Percentiles rank a stretch among this genome's conserved stretches.
Evolutionary conservation across 2,888 invertebrate species (phyloP).

Genomic region (Apamea epomidion): DNA sequence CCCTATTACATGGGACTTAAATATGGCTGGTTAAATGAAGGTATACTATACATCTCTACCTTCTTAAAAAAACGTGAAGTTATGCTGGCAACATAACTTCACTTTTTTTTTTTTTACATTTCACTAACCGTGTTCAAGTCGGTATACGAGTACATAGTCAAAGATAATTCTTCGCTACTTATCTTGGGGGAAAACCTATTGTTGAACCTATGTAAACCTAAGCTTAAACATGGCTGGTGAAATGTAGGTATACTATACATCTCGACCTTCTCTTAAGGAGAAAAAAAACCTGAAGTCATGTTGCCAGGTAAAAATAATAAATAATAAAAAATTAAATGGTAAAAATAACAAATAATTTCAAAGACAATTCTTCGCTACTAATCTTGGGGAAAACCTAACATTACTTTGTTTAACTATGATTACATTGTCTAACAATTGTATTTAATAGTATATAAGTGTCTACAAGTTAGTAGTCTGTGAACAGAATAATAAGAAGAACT

Average conservation of each 20-base stretch:
- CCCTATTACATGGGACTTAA: background rate
- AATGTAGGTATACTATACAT: background rate
- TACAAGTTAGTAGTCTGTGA: background rate
- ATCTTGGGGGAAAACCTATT: too few relatives aligned
- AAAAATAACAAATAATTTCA: background rate
- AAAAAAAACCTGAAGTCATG: background rate
- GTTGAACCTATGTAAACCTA: too few relatives aligned
- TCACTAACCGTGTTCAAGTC: too few relatives aligned
- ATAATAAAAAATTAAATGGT: too few relatives aligned
- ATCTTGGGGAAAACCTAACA: constrained; percentile 24
- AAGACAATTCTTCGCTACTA: background rate
- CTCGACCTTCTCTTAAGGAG: background rate
- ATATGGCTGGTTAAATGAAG: too few relatives aligned
- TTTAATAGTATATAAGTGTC: constrained; percentile 1
- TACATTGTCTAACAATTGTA: constrained; percentile 8
- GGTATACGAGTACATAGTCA: too few relatives aligned
- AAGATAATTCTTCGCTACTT: too few relatives aligned
- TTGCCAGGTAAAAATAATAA: too few relatives aligned
- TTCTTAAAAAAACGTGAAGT: background rate
- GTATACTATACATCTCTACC: background rate
- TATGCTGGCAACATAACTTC: too few relatives aligned
- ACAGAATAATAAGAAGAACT: constrained; percentile 18
- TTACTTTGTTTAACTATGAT: background rate
- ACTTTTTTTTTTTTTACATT: too few relatives aligned
- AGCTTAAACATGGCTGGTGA: background rate